Evolutionary conservation across 1,140 invertebrate species (phyloP).

Genomic region (Calliphora vicina): DNA sequence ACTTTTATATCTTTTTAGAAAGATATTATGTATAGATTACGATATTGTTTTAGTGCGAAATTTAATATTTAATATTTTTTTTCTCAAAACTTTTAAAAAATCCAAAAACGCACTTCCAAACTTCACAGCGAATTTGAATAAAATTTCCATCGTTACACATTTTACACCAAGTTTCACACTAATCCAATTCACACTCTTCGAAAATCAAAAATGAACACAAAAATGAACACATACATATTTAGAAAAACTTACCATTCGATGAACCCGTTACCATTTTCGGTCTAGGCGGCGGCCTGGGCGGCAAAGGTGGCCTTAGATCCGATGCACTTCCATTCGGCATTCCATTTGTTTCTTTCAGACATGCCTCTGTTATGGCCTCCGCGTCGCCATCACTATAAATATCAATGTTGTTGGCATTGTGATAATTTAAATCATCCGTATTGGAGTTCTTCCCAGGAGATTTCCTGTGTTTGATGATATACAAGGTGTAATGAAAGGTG

Average conservation of each 20-base stretch:
- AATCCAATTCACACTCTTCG: too few relatives aligned
- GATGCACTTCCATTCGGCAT: not conserved
- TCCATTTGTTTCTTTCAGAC: conserved; percentile 14
- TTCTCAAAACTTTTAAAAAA: too few relatives aligned
- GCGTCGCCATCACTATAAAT: conserved; percentile 42
- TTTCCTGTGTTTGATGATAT: not conserved
- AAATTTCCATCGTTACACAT: too few relatives aligned
- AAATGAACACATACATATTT: too few relatives aligned
- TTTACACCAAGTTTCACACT: too few relatives aligned
- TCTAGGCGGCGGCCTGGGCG: conserved; percentile 58
- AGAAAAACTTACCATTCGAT: conserved; percentile 58
- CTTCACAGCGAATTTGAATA: too few relatives aligned
- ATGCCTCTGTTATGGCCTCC: conserved; percentile 38
- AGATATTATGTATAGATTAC: too few relatives aligned
- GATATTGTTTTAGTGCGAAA: too few relatives aligned
- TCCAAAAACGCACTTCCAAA: too few relatives aligned
- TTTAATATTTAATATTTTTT: too few relatives aligned
- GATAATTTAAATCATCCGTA: conserved; percentile 42
- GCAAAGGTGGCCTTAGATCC: conserved; percentile 58
- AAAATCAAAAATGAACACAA: too few relatives aligned
- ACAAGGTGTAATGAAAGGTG: not conserved
- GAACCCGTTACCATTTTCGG: conserved; percentile 48
- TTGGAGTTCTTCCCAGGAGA: conserved; percentile 19
- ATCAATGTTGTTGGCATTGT: conserved; percentile 49
- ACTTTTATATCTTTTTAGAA: too few relatives aligned